Base-by-base conservation (phyloP, 2,797 vertebrate species). In the Petrocephalus schoutedeni region DNA sequence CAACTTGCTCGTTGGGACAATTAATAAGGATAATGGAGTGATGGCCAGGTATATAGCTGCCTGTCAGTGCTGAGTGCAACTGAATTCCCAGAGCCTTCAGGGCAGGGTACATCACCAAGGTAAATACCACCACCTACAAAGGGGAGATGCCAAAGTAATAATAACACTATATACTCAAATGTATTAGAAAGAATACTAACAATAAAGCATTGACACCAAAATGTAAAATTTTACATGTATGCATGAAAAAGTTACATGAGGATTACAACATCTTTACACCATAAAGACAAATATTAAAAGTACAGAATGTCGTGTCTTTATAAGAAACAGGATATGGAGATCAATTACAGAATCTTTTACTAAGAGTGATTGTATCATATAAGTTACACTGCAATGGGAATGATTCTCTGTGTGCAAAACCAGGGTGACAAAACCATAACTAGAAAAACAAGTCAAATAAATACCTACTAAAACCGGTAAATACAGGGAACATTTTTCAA, bases 1-100 rank as follows among this genome's bases (percentile, higher is more conserved):
- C 97, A 23, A 93, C 90, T 89, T 97, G 95, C 90, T 98, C 95
- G 0, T 95, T 97, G 92, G 97, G 97, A 80, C 96, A 97, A 94
- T 93, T 97, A 93, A 98, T 88, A 41, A 98, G 93, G 85, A 97
- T 92, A 1, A 98, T 61, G 4, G 97, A 98, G 88, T 97, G 94
- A 2, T 95, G 94, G 12, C 97, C 96, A 0, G 97, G 92, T 9
- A 96, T 0, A 2, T 95, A 97, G 92, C 91, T 95, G 89, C 97
- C 95, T 0, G 96, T 97, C 84, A 97, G 0, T 0, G 92, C 90
- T 0, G 97, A 93, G 67, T 95, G 93, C 59, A 98, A 91, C 64
- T 93, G 95, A 8, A 95, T 88, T 5, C 93, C 93, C 0, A 97
- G 74, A 21, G 92, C 94, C 92, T 90, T 93, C 91, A 98, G 89